Evolutionary conservation across 2,888 invertebrate genomes (phyloP).

Genomic region (Rhyacophila evoluta): DNA sequence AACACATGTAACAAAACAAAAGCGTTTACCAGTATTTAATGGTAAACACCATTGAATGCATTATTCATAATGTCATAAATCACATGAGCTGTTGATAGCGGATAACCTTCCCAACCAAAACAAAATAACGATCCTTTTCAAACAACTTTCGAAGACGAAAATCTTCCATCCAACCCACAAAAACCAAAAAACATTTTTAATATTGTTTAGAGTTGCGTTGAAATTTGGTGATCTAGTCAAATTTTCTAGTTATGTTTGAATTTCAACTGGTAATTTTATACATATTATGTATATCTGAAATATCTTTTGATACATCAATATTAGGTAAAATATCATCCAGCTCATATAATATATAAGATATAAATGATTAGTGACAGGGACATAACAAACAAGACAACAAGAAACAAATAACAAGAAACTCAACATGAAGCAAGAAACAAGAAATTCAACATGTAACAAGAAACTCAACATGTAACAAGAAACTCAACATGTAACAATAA

Average conservation of each 20-base stretch:
- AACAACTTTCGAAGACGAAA: background rate
- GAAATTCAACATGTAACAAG: background rate
- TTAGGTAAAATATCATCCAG: slow-evolving; percentile 37
- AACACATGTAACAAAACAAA: slow-evolving; percentile 36
- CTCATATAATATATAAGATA: slow-evolving; percentile 41
- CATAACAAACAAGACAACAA: background rate
- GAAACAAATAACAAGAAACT: background rate
- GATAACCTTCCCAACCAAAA: background rate
- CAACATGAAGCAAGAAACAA: background rate
- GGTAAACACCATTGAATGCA: background rate
- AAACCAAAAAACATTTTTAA: background rate
- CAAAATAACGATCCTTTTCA: background rate
- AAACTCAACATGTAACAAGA: slow-evolving; percentile 1
- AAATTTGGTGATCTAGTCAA: background rate
- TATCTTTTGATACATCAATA: background rate
- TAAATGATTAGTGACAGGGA: background rate
- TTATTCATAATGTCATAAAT: slow-evolving; percentile 33
- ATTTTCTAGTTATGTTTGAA: background rate
- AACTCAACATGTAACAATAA: background rate
- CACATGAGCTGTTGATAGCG: slow-evolving; percentile 37
- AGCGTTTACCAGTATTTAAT: background rate
- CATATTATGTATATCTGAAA: background rate
- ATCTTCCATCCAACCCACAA: background rate
- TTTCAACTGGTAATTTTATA: background rate
- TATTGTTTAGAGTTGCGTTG: background rate